Base-by-base conservation (phyloP, 2,113 vertebrate genomes). In the Oceanites oceanicus region DNA sequence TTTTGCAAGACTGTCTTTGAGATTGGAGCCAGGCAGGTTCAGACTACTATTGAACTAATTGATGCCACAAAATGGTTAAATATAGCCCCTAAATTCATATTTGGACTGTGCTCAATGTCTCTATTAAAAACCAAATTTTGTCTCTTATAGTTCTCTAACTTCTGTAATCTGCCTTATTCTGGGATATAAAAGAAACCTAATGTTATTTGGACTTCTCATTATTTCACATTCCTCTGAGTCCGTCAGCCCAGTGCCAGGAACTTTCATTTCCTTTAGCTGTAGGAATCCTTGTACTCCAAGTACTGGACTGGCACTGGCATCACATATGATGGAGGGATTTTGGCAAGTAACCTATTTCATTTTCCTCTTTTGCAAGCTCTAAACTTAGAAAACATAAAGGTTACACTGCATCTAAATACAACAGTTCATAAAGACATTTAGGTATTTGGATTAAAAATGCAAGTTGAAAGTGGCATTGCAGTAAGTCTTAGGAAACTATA, bases 251-350 rank as follows among this genome's bases (percentile, higher is more conserved):
- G 30, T 42, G 38, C 3, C 27, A 70, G 25, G 25, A 92, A 25
- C 6, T 25, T 70, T 90, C 14, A 47, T 3, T 42, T 62, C 18
- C 10, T 87, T 74, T 44, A 66, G 2, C 30, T 52, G 7, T 14
- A 36, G 13, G 15, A 90, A 21, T 61, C 19, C 22, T 55, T 25
- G 2, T 62, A 8, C 11, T 52, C 17, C 36, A 45, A n/a, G 20
- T 21, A 36, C 7, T 34, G 15, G 6, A 30, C 15, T 0, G 0
- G 7, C 53, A 61, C 14, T 65, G 14, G 3, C 15, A 29, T 42
- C 15, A 45, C 2, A 55, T 53, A 9, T 86, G 15, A 59, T 17
- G 11, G 6, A 75, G 36, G 14, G 66, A 62, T 63, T 88, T 68
- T 45, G 26, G 22, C 32, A 65, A 71, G 16, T 29, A 79, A 53